phyloP scores from a whole-genome alignment of 2,113 vertebrate genomes.

The Alligator mississippiensis region DNA sequence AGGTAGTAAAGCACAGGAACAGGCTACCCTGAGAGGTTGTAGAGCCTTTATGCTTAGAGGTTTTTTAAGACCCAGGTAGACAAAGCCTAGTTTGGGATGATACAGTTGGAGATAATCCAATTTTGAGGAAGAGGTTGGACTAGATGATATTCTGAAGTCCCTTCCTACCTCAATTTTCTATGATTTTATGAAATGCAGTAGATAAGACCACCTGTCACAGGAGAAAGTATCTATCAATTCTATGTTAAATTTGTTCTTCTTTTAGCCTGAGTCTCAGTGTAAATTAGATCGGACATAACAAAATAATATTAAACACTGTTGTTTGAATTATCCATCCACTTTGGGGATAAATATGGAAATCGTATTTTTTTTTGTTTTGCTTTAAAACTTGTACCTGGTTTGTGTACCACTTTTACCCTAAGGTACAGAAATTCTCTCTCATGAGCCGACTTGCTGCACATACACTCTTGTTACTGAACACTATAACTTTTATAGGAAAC shows the following conservation, averaged over 20 bases:
- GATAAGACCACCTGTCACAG: background rate
- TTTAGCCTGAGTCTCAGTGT: background rate
- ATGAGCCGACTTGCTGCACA: too few relatives aligned
- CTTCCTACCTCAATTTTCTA: too few relatives aligned
- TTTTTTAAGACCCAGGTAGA: background rate
- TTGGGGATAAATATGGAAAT: background rate
- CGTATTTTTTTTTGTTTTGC: background rate
- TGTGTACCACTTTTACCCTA: background rate
- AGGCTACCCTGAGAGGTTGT: too few relatives aligned
- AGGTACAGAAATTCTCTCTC: accelerated
- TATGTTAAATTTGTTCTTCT: background rate
- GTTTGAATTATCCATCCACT: too few relatives aligned
- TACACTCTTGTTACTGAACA: background rate
- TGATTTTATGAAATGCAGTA: accelerated
- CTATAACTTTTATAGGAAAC: background rate
- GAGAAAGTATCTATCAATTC: background rate
- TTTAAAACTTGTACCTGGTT: background rate
- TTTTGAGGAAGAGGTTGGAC: accelerated
- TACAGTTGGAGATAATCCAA: background rate
- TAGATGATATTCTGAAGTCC: too few relatives aligned
- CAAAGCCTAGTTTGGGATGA: background rate
- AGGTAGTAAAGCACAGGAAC: too few relatives aligned
- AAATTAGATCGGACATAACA: background rate
- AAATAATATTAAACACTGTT: background rate
- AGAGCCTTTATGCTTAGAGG: too few relatives aligned